These are phyloP conservation scores for Pseudomugil tenellus DNA, from an alignment of 2,797 vertebrate genomes.

Conservation along the genomic window DNA sequence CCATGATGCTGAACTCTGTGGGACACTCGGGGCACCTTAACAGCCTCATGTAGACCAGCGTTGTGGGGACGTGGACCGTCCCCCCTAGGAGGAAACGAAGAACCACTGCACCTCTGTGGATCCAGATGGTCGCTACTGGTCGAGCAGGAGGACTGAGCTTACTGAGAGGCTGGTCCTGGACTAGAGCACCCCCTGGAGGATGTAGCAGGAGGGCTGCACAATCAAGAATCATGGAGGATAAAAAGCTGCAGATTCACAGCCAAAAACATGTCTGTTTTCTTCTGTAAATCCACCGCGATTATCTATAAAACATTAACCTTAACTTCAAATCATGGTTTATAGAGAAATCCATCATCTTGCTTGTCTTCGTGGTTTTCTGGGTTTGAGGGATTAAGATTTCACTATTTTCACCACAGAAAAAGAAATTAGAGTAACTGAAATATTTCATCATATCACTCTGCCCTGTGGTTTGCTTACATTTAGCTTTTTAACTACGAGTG, in stretches of 20 bases:
- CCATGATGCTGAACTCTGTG: slow-evolving; percentile 73
- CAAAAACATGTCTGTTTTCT: neutral
- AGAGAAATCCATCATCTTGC: too few relatives aligned
- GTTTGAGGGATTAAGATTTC: neutral
- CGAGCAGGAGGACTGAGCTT: neutral
- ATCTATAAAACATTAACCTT: too few relatives aligned
- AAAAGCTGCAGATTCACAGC: neutral
- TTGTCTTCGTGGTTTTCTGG: too few relatives aligned
- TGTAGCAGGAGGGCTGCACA: neutral
- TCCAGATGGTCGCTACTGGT: slow-evolving; percentile 1
- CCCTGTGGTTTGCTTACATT: neutral
- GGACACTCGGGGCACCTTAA: slow-evolving; percentile 71
- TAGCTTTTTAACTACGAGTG: neutral
- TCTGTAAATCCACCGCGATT: neutral
- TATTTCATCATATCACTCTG: neutral
- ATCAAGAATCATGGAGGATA: neutral
- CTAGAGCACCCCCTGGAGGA: neutral
- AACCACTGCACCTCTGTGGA: neutral
- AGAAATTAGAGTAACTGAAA: neutral
- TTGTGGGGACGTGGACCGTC: neutral
- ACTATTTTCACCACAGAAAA: neutral
- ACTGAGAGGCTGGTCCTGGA: slow-evolving; percentile 2
- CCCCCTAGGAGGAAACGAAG: slow-evolving; percentile 1
- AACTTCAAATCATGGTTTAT: too few relatives aligned
- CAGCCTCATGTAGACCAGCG: slow-evolving; percentile 63